phyloP scores from a whole-genome alignment of 2,888 invertebrate species.

The Idaea straminata region DNA sequence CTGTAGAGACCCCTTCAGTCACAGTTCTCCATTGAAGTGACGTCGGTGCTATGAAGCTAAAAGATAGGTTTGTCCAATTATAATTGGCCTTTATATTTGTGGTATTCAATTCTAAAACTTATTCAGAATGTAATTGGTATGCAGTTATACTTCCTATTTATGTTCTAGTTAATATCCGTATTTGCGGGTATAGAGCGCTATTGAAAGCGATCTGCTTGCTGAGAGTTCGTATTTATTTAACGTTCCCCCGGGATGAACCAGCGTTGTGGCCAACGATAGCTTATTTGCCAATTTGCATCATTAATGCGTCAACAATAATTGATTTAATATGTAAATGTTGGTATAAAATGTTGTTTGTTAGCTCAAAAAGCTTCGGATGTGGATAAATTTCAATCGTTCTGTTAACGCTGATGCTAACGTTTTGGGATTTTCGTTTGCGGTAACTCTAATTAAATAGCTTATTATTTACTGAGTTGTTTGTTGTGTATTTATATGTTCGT shows the following conservation, averaged over 20 bases:
- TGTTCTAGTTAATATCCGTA: slow-evolving; percentile 29
- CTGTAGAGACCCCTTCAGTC: too few species aligned
- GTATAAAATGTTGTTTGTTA: slow-evolving; percentile 45
- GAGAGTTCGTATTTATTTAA: slow-evolving; percentile 58
- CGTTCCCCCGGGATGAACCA: slow-evolving; percentile 51
- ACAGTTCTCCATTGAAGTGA: too few species aligned
- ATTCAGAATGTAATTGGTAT: not conserved
- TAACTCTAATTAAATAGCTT: slow-evolving; percentile 18
- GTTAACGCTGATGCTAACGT: slow-evolving; percentile 26
- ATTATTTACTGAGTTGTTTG: slow-evolving; percentile 10
- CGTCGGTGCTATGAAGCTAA: too few species aligned
- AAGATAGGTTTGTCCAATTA: too few species aligned
- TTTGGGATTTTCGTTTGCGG: slow-evolving; percentile 24
- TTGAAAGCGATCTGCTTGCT: slow-evolving; percentile 53
- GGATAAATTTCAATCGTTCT: slow-evolving; percentile 22
- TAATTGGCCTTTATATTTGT: too few species aligned
- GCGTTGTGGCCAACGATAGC: slow-evolving; percentile 57
- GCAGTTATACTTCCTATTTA: not conserved
- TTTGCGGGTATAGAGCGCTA: slow-evolving; percentile 44
- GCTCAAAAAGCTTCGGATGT: slow-evolving; percentile 21
- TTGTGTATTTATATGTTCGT: not conserved
- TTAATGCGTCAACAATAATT: slow-evolving; percentile 64
- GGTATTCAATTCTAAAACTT: too few species aligned
- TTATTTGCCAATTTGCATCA: slow-evolving; percentile 74
- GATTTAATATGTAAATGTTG: slow-evolving; percentile 64